Conservation (phyloP, 2,797 vertebrate genomes). For the Acipenser transmontanus region DNA sequence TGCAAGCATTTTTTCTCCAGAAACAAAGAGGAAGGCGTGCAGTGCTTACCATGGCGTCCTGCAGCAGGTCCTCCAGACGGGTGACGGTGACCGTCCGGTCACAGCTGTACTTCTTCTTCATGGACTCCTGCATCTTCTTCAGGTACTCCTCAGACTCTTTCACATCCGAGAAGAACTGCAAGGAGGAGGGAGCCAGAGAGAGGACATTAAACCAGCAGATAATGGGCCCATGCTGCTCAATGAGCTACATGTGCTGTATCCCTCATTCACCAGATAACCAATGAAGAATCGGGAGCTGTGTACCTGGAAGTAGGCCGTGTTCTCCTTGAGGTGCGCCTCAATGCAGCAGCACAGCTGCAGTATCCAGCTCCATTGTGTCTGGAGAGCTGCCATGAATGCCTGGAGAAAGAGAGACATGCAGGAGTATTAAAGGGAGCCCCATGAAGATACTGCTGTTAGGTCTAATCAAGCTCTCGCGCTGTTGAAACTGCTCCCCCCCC, state of each 20-base stretch:
- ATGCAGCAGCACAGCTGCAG: conserved; percentile 91
- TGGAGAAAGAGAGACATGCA: conserved; percentile 30
- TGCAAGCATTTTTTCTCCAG: too few relatives aligned
- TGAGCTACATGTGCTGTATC: background rate
- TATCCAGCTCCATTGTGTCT: conserved; percentile 97
- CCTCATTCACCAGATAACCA: too few relatives aligned
- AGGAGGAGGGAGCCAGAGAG: too few relatives aligned
- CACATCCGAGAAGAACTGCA: conserved; percentile 80
- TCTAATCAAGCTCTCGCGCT: too few relatives aligned
- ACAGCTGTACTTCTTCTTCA: conserved; percentile 83
- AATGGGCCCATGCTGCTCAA: background rate
- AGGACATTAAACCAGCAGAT: background rate
- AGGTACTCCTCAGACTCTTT: conserved; percentile 78
- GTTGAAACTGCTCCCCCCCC: conserved; percentile 41
- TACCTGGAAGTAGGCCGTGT: conserved; percentile 91
- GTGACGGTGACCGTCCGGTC: conserved; percentile 80
- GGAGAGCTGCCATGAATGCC: conserved; percentile 85
- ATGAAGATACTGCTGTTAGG: too few relatives aligned
- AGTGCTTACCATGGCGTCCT: conserved; percentile 74
- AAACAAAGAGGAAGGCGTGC: too few relatives aligned
- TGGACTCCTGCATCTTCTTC: conserved; percentile 74
- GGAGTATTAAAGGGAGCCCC: background rate
- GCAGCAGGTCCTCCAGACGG: conserved; percentile 84
- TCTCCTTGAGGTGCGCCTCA: conserved; percentile 90
- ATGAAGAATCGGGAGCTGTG: too few relatives aligned